Conservation (phyloP, 2,888 invertebrate genomes). For the Sphaerophoria taeniata region DNA sequence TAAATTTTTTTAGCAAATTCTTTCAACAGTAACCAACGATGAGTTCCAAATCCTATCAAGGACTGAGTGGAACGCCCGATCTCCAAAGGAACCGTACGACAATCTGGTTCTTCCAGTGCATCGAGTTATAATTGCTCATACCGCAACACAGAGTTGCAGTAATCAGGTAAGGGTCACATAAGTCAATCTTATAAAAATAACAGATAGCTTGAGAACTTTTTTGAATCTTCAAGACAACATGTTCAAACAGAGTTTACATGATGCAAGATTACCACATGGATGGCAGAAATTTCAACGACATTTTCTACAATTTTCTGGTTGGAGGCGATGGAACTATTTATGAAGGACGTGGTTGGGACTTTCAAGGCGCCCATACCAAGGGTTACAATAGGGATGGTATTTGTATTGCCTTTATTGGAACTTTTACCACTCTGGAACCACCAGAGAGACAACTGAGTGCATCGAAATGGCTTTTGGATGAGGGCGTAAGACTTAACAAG, state of each 20-base stretch:
- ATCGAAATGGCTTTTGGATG: conserved; percentile 85
- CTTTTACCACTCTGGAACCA: conserved; percentile 85
- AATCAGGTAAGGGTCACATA: conserved; percentile 81
- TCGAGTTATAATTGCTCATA: conserved; percentile 86
- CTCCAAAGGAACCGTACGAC: conserved; percentile 82
- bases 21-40: background rate
- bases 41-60: conserved; percentile 83
- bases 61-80: conserved; percentile 87
- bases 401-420: conserved; percentile 89
- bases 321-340: conserved; percentile 91
- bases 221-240: background rate
- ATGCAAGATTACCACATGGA: conserved; percentile 88
- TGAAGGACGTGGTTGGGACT: conserved; percentile 89
- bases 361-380: conserved; percentile 88
- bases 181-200: background rate
- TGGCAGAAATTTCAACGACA: conserved; percentile 86
- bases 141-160: conserved; percentile 86
- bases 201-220: background rate
- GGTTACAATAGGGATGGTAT: conserved; percentile 87
- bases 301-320: conserved; percentile 90
- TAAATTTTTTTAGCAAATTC: no score
- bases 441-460: conserved; percentile 85
- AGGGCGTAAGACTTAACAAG: conserved; percentile 86
- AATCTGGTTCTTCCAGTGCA: conserved; percentile 83
- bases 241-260: background rate